phyloP scores from a whole-genome alignment of 2,113 vertebrate genomes.

The Sceloporus tristichus region DNA sequence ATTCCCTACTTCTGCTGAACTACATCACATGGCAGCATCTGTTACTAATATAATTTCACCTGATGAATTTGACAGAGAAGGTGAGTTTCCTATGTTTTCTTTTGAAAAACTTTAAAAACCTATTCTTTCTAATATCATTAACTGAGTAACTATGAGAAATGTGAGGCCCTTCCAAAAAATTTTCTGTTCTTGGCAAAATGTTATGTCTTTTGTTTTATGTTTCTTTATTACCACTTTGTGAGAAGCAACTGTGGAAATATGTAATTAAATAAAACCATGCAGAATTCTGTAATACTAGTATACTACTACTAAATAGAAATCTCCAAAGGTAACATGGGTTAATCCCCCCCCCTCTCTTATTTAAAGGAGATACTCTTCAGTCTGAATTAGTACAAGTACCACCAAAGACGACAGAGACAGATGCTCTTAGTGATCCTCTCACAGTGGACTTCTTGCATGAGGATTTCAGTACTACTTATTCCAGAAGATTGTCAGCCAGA shows the following conservation, averaged over 20 bases:
- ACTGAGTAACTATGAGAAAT: neutral
- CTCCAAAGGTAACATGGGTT: neutral
- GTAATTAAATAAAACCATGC: neutral
- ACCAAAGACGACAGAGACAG: constrained; percentile 25
- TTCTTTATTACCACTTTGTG: neutral
- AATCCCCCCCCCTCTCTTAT: neutral
- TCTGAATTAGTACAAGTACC: constrained; percentile 8
- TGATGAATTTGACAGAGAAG: constrained; percentile 41
- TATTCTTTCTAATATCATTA: neutral
- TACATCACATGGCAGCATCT: constrained; percentile 77
- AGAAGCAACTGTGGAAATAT: neutral
- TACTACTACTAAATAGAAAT: too few species aligned
- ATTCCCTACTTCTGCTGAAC: constrained; percentile 69
- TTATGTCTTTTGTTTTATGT: neutral
- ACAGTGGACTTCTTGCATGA: constrained; percentile 54
- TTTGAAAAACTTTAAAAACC: neutral
- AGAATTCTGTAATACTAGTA: neutral
- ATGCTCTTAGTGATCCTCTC: constrained; percentile 42
- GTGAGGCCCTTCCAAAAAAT: neutral
- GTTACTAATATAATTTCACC: constrained; percentile 59
- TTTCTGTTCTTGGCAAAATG: neutral
- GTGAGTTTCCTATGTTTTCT: constrained; percentile 49
- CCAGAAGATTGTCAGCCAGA: constrained; percentile 24
- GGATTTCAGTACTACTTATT: neutral
- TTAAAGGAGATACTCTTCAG: constrained; percentile 37